phyloP scores from a whole-genome alignment of 2,888 invertebrate species.

The Crocallis elinguaria region DNA sequence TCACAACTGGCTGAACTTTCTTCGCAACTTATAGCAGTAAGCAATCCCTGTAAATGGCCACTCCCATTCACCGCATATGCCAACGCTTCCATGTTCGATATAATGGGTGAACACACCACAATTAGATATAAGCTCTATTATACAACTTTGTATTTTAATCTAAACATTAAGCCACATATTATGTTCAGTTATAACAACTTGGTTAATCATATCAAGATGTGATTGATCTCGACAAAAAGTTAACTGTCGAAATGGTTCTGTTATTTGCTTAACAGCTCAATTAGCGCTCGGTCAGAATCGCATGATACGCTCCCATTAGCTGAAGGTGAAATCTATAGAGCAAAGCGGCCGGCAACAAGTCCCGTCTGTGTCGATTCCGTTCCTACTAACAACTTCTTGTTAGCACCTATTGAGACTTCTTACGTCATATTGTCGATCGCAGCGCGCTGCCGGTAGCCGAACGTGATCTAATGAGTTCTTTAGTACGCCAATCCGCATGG shows the following conservation, averaged over 20 bases:
- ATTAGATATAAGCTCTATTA: slow-evolving; percentile 40
- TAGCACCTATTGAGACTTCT: slow-evolving; percentile 68
- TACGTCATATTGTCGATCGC: slow-evolving; percentile 65
- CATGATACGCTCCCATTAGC: slow-evolving; percentile 59
- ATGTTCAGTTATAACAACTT: slow-evolving; percentile 34
- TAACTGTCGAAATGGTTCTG: slow-evolving; percentile 35
- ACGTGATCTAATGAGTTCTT: slow-evolving; percentile 67
- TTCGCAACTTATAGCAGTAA: slow-evolving; percentile 37
- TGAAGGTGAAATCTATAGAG: slow-evolving; percentile 67
- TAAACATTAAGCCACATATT: slow-evolving; percentile 9
- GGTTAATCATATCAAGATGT: slow-evolving; percentile 25
- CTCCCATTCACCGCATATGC: slow-evolving; percentile 56
- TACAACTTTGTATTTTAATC: slow-evolving; percentile 18
- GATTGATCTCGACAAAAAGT: slow-evolving; percentile 38
- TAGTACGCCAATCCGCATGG: slow-evolving; percentile 60
- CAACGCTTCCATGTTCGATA: slow-evolving; percentile 46
- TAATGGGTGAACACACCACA: slow-evolving; percentile 52
- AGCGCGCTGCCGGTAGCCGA: slow-evolving; percentile 44
- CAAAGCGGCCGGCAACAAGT: slow-evolving; percentile 49
- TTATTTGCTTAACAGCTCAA: slow-evolving; percentile 50
- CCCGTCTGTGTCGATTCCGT: slow-evolving; percentile 41
- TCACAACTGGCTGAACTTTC: not conserved
- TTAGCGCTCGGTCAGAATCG: slow-evolving; percentile 51
- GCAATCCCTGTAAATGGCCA: slow-evolving; percentile 45
- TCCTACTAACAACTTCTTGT: slow-evolving; percentile 66